Evolutionary conservation across 1,140 invertebrate genomes (phyloP).

Genomic region (Orius insidiosus): DNA sequence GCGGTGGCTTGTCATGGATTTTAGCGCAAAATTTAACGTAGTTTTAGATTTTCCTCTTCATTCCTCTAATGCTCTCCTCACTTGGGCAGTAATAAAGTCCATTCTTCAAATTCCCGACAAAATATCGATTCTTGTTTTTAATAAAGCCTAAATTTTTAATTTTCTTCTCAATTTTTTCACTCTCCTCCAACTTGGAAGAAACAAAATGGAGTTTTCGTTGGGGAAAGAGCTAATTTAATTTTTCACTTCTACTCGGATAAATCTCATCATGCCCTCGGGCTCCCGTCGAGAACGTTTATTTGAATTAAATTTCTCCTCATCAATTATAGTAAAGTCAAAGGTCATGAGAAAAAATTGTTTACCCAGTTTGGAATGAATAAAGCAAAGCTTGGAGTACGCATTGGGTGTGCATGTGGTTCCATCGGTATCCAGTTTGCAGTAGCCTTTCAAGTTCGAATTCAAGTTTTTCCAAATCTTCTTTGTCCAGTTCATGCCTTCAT

Average conservation of each 20-base stretch:
- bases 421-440: conserved; percentile 51
- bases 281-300: too few species aligned
- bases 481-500: conserved; percentile 40
- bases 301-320: not conserved
- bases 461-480: conserved; percentile 42
- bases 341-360: conserved; percentile 19
- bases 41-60: too few species aligned
- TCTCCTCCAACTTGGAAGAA: not conserved
- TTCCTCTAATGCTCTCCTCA: too few species aligned
- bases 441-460: conserved; percentile 48
- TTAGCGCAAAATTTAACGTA: too few species aligned
- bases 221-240: not conserved
- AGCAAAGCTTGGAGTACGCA: conserved; percentile 61
- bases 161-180: too few species aligned
- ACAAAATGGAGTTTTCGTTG: not conserved
- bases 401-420: conserved; percentile 65
- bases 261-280: not conserved
- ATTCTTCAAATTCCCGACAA: too few species aligned
- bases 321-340: not conserved
- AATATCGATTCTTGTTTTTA: too few species aligned
- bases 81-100: too few species aligned
- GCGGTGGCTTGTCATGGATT: too few species aligned
- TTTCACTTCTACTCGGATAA: too few species aligned
- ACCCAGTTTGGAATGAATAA: conserved; percentile 40
- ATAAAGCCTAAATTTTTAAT: too few species aligned